Base-by-base conservation (phyloP, 1,140 invertebrate species). In the Wasmannia auropunctata region DNA sequence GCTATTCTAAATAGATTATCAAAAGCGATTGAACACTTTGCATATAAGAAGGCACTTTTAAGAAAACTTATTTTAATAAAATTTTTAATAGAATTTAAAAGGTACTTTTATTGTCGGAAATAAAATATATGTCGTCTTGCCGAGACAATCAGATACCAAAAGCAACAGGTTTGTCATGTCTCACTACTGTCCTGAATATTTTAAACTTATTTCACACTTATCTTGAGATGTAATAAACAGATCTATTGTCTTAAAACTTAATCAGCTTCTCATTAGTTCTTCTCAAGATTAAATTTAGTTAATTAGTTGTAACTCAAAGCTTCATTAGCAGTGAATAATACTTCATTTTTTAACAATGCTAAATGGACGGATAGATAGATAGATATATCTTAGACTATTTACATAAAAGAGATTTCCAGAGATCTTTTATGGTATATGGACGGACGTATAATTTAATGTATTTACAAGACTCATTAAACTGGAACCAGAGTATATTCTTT, bases 281-380 rank as follows among this genome's bases (percentile, higher is more conserved):
- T 31, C 54, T 46, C 7, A n/a, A 49, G n/a, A 31, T 51, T 31
- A 34, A 51, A 70, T 40, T 62, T 74, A 83, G 19, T 40, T 54
- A 70, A 56, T 81, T 72, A 43, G 25, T 74, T 22, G 22, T 58
- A n/a, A n/a, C n/a, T 81, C 58, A 62, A 14, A 75, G 14, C 19
- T 74, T 19, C 76, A 34, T 22, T 70, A 10, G 16, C 22, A 60
- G 5, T 60, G 37, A 63, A 62, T 76, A 60, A 76, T 60, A 75
- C 11, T 34, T 54, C 2, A 37, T 69, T 51, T 65, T 22, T 80
- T 40, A 69, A 8, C 10, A 19, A 69, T 14, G 14, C 1, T 22
- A 69, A 77, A 28, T 54, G 76, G 76, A 80, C 76, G 76, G 76
- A 65, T 65, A 65, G 31, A 65, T 43, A 65, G 4, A 40, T 43